Percentiles rank a stretch among this genome's conserved stretches.
Evolutionary conservation across 2,888 invertebrate species (phyloP).

Genomic region (Pristionchus exspectatus): DNA sequence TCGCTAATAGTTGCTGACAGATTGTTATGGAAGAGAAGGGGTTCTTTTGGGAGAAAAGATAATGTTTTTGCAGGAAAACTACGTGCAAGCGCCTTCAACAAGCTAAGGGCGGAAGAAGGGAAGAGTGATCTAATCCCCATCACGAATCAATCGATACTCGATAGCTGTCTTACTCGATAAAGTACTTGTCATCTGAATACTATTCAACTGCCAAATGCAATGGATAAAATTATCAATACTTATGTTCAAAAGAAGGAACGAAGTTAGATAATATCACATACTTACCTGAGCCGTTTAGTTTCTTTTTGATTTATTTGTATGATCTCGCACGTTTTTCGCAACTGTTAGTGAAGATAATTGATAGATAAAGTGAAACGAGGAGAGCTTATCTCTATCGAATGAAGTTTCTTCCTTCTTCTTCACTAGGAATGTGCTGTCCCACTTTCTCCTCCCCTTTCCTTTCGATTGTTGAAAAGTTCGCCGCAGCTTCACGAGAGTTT

Average conservation of each 20-base stretch:
- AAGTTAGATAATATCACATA: too few relatives aligned
- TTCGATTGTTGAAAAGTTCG: constrained; percentile 42
- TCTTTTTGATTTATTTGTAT: not conserved
- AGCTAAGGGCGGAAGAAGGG: constrained; percentile 13
- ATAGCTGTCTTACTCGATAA: constrained; percentile 42
- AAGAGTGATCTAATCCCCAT: not conserved
- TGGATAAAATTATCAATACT: not conserved
- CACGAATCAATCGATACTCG: constrained; percentile 8
- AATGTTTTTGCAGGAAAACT: constrained; percentile 20
- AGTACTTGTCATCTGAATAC: constrained; percentile 30
- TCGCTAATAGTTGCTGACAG: not conserved
- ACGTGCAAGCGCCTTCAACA: constrained; percentile 3
- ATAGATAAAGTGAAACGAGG: not conserved
- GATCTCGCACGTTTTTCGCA: not conserved
- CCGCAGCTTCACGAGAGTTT: not conserved
- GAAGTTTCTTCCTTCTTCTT: not conserved
- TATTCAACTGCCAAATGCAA: not conserved
- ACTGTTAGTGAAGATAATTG: not conserved
- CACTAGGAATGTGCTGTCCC: constrained; percentile 6
- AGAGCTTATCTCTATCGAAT: not conserved
- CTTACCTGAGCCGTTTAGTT: not conserved
- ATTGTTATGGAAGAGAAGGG: too few relatives aligned
- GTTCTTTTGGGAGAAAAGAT: not conserved
- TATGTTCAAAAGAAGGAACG: too few relatives aligned
- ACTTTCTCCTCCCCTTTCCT: constrained; percentile 45